Conservation (phyloP, 2,113 vertebrate species). For the Ciconia maguari region DNA sequence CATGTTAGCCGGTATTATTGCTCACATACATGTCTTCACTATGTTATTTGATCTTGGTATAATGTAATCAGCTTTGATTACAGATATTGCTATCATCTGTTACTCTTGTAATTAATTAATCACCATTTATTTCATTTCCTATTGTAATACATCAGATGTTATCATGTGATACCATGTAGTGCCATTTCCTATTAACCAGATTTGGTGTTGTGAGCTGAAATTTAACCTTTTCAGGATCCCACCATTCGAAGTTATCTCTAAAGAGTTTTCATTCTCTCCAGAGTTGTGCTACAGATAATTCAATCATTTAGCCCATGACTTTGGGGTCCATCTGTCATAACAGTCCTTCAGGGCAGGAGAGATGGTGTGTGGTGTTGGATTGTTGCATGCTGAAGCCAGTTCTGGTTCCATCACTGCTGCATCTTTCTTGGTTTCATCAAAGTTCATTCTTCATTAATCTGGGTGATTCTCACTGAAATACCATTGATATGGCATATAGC, state of each 20-base stretch:
- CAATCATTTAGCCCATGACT: background rate
- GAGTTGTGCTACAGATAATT: background rate
- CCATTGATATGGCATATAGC: too few relatives aligned
- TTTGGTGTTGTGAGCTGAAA: background rate
- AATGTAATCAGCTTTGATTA: constrained; percentile 19
- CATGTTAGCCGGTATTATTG: background rate
- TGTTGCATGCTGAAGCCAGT: too few relatives aligned
- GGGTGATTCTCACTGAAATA: too few relatives aligned
- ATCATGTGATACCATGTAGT: background rate
- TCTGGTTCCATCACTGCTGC: too few relatives aligned
- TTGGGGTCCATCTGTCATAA: too few relatives aligned
- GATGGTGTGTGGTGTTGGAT: too few relatives aligned
- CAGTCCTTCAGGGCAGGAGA: too few relatives aligned
- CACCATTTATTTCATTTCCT: constrained; percentile 9
- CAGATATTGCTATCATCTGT: background rate
- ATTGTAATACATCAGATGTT: background rate
- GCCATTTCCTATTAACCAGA: background rate
- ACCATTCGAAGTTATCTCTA: background rate
- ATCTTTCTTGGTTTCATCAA: too few relatives aligned
- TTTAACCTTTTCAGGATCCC: background rate
- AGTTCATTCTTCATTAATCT: too few relatives aligned
- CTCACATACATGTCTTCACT: background rate
- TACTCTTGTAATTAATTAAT: constrained; percentile 34
- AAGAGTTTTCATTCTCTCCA: background rate
- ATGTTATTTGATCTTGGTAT: background rate